A percentile compares a stretch with the other conserved stretches of the same genome.
phyloP scores from a whole-genome alignment of 2,113 vertebrate species.

The Candoia aspera region DNA sequence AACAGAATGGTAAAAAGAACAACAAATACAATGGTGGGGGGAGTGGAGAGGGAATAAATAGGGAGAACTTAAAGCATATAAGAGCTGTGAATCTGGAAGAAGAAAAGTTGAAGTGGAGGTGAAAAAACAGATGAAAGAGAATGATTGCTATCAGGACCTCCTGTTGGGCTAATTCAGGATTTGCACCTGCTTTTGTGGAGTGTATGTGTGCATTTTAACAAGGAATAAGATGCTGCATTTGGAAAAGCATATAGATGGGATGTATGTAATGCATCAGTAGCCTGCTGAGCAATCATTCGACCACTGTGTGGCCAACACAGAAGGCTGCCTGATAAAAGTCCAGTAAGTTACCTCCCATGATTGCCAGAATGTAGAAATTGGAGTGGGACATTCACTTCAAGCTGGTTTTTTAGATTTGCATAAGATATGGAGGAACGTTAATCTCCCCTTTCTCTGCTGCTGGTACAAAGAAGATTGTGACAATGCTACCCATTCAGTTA shows the following conservation, averaged over 20 bases:
- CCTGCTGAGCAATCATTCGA: constrained; percentile 9
- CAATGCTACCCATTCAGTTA: background rate
- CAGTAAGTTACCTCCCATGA: background rate
- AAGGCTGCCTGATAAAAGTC: constrained; percentile 4
- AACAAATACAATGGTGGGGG: background rate
- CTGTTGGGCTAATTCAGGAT: constrained; percentile 2
- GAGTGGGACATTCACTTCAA: background rate
- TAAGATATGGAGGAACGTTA: background rate
- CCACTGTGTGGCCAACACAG: background rate
- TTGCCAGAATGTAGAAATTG: background rate
- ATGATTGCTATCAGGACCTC: background rate
- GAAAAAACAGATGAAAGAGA: background rate
- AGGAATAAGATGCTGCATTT: constrained; percentile 10
- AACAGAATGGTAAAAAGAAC: background rate
- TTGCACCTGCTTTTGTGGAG: background rate
- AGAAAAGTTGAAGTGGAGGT: background rate
- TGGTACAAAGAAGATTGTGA: no score
- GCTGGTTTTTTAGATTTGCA: background rate
- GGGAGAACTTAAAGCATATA: background rate
- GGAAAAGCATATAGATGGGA: constrained; percentile 10
- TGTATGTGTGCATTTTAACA: background rate
- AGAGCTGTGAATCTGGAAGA: background rate
- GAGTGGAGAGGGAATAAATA: background rate
- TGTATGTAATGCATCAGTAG: background rate
- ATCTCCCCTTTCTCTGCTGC: background rate